Evolutionary conservation across 1,140 invertebrate genomes (phyloP), one percentile per base, ranked within the genome.

Genomic region (Fopius arisanus): DNA sequence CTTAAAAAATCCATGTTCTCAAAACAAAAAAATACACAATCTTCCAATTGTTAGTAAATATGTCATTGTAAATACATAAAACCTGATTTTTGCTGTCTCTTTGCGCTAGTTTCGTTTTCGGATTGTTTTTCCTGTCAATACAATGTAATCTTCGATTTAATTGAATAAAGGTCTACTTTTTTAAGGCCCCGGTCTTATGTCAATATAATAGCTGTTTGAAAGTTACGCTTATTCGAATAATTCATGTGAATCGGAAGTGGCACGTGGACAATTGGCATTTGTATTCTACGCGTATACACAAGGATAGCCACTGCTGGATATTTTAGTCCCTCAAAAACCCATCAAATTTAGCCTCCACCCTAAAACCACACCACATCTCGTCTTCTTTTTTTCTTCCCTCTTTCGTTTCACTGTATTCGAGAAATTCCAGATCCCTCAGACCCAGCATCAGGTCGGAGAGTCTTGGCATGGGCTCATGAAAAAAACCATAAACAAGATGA

Each of bases 231-330:
- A 48, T 19, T 26, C 19, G 54, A 59, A 59, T 14, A 59, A 23
- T 26, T 28, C 54, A 59, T 23, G 54, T 59, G 54, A n/a, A 59
- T 59, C 19, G 54, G 23, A 59, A 59, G 23, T 59, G 54, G 54
- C 54, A 59, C 54, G 54, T 59, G 54, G 54, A 28, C 54, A 59
- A 59, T 59, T 59, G 54, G 54, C 54, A 59, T 59, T 26, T 59
- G 19, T 26, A 59, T 59, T 59, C 23, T 26, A 23, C 6, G 21
- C 54, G 54, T 26, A 28, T 6, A 23, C 2, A 48, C 7, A 4
- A 16, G 7, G 43, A 48, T 48, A 48, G 43, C 43, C 43, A 48
- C 43, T 48, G 43, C 43, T 19, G n/a, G 43, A 59, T 59, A 28
- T 59, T 59, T 59, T 59, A 3, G 43, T 48, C 43, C 16, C 43